phyloP scores from a whole-genome alignment of 2,113 vertebrate genomes.

The Melanerpes formicivorus region DNA sequence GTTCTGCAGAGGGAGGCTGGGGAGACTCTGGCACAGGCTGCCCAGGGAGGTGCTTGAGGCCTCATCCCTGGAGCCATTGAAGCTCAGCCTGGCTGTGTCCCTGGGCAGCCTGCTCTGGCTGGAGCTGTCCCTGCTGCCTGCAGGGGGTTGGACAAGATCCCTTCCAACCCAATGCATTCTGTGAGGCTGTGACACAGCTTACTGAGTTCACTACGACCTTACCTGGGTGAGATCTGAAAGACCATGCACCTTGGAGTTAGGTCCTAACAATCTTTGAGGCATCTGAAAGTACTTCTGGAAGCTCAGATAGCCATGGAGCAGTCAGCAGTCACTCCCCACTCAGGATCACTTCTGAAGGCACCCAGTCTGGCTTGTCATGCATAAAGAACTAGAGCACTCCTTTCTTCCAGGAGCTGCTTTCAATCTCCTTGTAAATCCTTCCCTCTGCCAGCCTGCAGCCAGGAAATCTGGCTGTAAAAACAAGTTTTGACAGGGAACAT shows the following conservation, averaged over 20 bases:
- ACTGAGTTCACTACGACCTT: neutral
- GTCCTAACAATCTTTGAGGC: neutral
- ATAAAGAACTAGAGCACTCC: slow-evolving; percentile 8
- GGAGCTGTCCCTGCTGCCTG: too few relatives aligned
- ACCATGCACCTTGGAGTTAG: neutral
- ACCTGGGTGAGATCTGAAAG: neutral
- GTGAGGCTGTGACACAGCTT: neutral
- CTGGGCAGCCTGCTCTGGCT: too few relatives aligned
- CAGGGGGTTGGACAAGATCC: too few relatives aligned
- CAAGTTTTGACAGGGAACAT: slow-evolving; percentile 44
- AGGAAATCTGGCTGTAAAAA: slow-evolving; percentile 47
- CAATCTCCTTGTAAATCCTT: slow-evolving; percentile 17
- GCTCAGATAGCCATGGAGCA: neutral
- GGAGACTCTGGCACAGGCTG: too few relatives aligned
- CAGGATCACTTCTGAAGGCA: neutral
- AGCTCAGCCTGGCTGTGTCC: too few relatives aligned
- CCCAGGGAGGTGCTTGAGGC: too few relatives aligned
- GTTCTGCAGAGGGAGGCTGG: too few relatives aligned
- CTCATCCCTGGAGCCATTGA: too few relatives aligned
- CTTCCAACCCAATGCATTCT: too few relatives aligned
- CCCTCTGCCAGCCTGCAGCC: slow-evolving; percentile 27
- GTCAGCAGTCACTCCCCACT: neutral
- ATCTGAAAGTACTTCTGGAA: neutral
- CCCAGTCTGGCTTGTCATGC: neutral
- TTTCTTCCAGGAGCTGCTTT: slow-evolving; percentile 26